Base-by-base conservation (phyloP, 2,888 invertebrate genomes). In the Habrosyne pyritoides region DNA sequence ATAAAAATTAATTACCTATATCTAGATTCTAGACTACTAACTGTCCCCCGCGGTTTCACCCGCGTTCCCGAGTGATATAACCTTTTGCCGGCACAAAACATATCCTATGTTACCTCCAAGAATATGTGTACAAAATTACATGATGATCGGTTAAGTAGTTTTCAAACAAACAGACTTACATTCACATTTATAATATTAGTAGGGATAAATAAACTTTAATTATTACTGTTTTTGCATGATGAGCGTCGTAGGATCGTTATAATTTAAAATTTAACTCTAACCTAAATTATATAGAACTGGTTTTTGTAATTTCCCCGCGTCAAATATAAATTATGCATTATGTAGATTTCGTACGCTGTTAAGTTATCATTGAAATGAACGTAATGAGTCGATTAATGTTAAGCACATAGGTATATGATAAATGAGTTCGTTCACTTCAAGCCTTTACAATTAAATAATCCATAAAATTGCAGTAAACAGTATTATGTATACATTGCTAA, bases 381-480 rank as follows among this genome's bases (percentile, higher is more conserved):
- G 7, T 47, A n/a, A n/a, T 47, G 24, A 22, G 22, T 8, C n/a
- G 22, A 21, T 47, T 26, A 53, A 53, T 24, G 14, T 18, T 53
- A 36, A 42, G 36, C 51, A 36, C 24, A 48, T 30, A 28, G 2
- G 7, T 51, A 47, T 47, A 54, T 52, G 10, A 8, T 22, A 30
- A 57, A 57, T 57, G 57, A 30, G 57, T 52, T 54, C 54, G 51
- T 54, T 51, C 54, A 54, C 52, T 52, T 26, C 33, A 33, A 33
- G n/a, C 6, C n/a, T n/a, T 33, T n/a, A 5, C 5, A 33, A 33
- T 12, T 6, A 33, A 33, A 33, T 33, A 33, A 5, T n/a, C 6
- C 30, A 12, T 3, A 30, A 30, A 30, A 12, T 30, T 12, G 12
- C 12, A 12, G 30, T 12, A 30, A 30, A 30, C 12, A 12, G 30